Percentiles rank a stretch among this genome's conserved stretches.
These are phyloP conservation scores for Ochlodes sylvanus DNA, from an alignment of 2,888 invertebrate genomes.

Conservation along the genomic window DNA sequence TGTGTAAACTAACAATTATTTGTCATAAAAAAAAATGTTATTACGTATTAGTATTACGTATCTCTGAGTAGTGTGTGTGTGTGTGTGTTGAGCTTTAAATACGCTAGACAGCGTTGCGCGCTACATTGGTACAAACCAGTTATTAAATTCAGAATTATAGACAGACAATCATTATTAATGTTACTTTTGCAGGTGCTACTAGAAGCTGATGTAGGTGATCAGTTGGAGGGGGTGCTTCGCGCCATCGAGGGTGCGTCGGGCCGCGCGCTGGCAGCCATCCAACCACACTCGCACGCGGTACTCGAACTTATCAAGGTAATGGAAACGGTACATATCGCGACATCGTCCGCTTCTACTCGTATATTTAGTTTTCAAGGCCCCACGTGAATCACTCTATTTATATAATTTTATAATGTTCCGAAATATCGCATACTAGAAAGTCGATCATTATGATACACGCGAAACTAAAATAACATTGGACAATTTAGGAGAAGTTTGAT, in stretches of 20 bases:
- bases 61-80: too few species aligned
- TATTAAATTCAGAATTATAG: too few species aligned
- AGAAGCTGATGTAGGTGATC: slow-evolving; percentile 82
- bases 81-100: too few species aligned
- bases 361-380: background rate
- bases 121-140: too few species aligned
- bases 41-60: too few species aligned
- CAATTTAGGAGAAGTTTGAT: too few species aligned
- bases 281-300: slow-evolving; percentile 71
- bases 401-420: background rate
- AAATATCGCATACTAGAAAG: background rate
- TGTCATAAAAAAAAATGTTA: too few species aligned
- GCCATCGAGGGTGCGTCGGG: slow-evolving; percentile 69
- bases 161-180: too few species aligned
- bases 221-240: slow-evolving; percentile 74
- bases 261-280: slow-evolving; percentile 65
- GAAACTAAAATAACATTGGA: too few species aligned
- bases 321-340: background rate
- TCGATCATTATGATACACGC: too few species aligned
- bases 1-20: too few species aligned
- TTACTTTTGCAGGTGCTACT: slow-evolving; percentile 71
- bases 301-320: slow-evolving; percentile 75
- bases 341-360: background rate
- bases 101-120: too few species aligned
- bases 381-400: background rate